Evolutionary conservation across 2,888 invertebrate species (phyloP).

Genomic region (Parapristionchus giblindavisi): DNA sequence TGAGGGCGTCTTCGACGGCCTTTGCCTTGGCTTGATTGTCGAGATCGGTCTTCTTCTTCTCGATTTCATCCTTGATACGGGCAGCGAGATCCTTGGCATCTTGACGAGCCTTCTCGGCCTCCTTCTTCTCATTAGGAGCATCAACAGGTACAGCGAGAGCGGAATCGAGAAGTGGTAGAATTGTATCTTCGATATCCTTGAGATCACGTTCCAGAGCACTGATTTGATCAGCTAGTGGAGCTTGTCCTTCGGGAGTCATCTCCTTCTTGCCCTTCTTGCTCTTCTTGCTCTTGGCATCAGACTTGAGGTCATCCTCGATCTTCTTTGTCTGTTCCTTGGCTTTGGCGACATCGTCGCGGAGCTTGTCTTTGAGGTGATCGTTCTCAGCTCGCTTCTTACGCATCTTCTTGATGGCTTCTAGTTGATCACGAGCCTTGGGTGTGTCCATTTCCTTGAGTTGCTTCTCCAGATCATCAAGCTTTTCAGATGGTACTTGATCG

Average conservation of each 20-base stretch:
- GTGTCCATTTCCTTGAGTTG: conserved; percentile 42
- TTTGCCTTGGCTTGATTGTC: conserved; percentile 26
- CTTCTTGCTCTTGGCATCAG: conserved; percentile 39
- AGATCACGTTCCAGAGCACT: conserved; percentile 39
- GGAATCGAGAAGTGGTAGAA: conserved; percentile 1
- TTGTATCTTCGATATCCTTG: conserved; percentile 21
- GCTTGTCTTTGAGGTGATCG: conserved; percentile 39
- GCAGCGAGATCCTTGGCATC: conserved; percentile 39
- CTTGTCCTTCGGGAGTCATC: conserved; percentile 42
- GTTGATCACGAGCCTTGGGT: conserved; percentile 19
- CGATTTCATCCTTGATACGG: conserved; percentile 41
- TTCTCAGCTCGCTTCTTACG: conserved; percentile 41
- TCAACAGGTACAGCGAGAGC: conserved; percentile 18
- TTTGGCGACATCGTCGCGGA: conserved; percentile 42
- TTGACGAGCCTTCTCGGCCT: conserved; percentile 23
- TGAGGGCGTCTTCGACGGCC: conserved; percentile 5
- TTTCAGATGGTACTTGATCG: not conserved
- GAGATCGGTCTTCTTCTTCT: conserved; percentile 39
- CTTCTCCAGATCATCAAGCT: conserved; percentile 43
- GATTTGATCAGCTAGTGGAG: conserved; percentile 43
- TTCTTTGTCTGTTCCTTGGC: conserved; percentile 41
- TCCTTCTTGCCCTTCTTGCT: conserved; percentile 49
- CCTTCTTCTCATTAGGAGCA: conserved; percentile 20
- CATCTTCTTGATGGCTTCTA: conserved; percentile 43
- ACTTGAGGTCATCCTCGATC: conserved; percentile 41